Conservation (phyloP, 2,797 vertebrate species). For the Acrossocheilus fasciatus region DNA sequence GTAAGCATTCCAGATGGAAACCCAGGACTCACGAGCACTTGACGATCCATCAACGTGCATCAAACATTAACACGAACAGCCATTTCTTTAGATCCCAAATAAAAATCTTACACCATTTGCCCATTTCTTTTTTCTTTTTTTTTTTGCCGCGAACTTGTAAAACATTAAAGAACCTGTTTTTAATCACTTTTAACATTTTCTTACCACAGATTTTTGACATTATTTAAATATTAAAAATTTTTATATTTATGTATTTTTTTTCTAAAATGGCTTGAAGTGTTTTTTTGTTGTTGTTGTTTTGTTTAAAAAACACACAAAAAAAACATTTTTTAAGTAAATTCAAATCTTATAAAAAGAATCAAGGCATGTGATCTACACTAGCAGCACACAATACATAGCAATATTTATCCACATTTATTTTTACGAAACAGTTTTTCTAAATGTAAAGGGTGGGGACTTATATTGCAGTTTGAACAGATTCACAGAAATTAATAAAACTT, state of each 20-base stretch:
- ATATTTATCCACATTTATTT: neutral
- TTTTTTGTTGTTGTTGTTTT: neutral
- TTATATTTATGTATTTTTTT: neutral
- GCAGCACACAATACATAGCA: neutral
- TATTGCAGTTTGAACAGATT: neutral
- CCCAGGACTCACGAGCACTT: constrained; percentile 14
- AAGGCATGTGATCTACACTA: neutral
- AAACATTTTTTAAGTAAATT: no score
- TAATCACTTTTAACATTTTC: neutral
- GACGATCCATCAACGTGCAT: constrained; percentile 45
- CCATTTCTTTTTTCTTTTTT: neutral
- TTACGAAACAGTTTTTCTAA: neutral
- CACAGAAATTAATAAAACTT: neutral
- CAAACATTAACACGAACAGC: constrained; percentile 19
- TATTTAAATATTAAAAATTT: neutral
- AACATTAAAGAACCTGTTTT: neutral
- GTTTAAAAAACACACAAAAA: no score
- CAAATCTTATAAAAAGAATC: neutral
- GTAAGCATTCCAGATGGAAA: constrained; percentile 17
- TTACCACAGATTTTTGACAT: neutral
- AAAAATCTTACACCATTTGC: neutral
- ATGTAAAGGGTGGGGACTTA: neutral
- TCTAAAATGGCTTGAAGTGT: neutral
- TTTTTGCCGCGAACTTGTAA: neutral
- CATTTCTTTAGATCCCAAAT: constrained; percentile 16